These are phyloP conservation scores for Eriosoma lanigerum DNA, from an alignment of 1,140 invertebrate genomes.

Conservation along the genomic window DNA sequence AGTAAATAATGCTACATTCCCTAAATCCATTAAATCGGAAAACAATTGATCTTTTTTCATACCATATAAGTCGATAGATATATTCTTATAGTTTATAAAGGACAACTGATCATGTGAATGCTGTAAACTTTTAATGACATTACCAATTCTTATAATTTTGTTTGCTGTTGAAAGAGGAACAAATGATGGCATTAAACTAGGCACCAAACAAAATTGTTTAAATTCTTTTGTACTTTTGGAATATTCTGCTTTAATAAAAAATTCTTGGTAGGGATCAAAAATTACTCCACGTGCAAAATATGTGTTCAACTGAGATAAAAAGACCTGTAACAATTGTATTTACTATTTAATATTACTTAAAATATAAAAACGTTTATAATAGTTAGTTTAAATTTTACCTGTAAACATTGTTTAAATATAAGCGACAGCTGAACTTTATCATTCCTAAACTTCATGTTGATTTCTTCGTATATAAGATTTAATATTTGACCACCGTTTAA, in stretches of 20 bases:
- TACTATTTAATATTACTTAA: too few species aligned
- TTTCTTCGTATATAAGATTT: conserved; percentile 17
- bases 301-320: conserved; percentile 30
- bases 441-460: conserved; percentile 2
- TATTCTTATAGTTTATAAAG: conserved; percentile 5
- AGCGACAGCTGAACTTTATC: neutral
- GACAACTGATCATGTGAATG: neutral
- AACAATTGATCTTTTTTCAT: conserved; percentile 25
- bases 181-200: conserved; percentile 45
- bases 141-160: conserved; percentile 42
- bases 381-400: neutral
- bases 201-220: conserved; percentile 33
- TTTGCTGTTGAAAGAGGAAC: conserved; percentile 33
- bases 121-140: conserved; percentile 38
- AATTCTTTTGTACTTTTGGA: neutral
- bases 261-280: conserved; percentile 26
- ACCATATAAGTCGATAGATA: conserved; percentile 3
- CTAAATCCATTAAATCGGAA: conserved; percentile 9
- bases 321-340: conserved; percentile 10
- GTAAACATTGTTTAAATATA: conserved; percentile 49
- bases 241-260: conserved; percentile 19
- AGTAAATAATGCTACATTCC: conserved; percentile 20
- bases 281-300: conserved; percentile 31
- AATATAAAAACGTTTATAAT: too few species aligned
- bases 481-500: conserved; percentile 38